Percentiles rank a stretch among this genome's conserved stretches.
These are phyloP conservation scores for Gallinago nigripennis DNA, from an alignment of 2,797 vertebrate species.

Conservation along the genomic window DNA sequence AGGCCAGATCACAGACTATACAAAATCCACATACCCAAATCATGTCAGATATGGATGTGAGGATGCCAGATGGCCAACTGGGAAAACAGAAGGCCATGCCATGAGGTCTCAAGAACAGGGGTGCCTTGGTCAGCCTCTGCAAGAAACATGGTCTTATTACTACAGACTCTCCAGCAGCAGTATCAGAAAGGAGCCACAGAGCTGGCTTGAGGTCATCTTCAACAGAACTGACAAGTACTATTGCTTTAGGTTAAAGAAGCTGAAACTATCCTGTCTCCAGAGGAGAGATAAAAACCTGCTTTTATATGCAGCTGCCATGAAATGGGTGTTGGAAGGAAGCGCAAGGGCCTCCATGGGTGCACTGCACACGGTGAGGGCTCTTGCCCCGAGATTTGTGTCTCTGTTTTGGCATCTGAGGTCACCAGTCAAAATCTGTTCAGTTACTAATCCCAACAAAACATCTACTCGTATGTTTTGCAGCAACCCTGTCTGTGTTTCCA, in stretches of 20 bases:
- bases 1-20: neutral
- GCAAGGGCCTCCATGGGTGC: no score
- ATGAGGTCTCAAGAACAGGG: neutral
- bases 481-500: neutral
- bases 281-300: neutral
- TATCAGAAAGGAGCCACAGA: neutral
- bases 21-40: neutral
- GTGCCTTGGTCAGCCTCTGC: neutral
- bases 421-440: neutral
- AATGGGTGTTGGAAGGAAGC: neutral
- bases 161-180: neutral
- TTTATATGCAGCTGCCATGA: neutral
- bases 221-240: neutral
- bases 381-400: neutral
- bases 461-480: neutral
- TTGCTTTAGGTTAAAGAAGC: neutral
- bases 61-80: neutral
- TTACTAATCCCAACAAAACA: neutral
- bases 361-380: neutral
- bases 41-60: neutral
- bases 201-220: neutral
- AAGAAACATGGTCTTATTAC: neutral
- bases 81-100: neutral
- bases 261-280: neutral
- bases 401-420: neutral